Conservation (phyloP, 2,797 vertebrate genomes). For the Acanthurus lineatus region DNA sequence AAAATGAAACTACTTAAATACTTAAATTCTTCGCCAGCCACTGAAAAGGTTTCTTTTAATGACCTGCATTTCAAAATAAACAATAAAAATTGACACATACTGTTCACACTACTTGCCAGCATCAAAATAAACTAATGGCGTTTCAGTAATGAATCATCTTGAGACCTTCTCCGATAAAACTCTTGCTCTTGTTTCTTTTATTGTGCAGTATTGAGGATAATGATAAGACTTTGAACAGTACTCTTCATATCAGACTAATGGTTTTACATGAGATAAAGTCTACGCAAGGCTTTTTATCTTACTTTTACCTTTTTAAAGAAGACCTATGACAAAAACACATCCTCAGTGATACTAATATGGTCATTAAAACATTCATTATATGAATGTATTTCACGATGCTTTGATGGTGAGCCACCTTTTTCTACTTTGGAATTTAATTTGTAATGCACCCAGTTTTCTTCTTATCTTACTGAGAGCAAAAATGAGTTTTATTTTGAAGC, state of each 20-base stretch:
- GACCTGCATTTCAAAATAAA: conserved; percentile 34
- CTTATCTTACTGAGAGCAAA: background rate
- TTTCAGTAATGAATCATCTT: conserved; percentile 36
- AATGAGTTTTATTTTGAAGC: background rate
- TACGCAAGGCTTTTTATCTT: background rate
- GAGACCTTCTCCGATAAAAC: conserved; percentile 28
- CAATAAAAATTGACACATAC: conserved; percentile 11
- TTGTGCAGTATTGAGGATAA: background rate
- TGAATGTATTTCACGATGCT: too few species aligned
- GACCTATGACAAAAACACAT: background rate
- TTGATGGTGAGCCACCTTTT: background rate
- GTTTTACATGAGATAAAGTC: conserved; percentile 2
- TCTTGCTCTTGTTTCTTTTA: conserved; percentile 1
- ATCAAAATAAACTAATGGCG: conserved; percentile 18
- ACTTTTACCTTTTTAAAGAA: background rate
- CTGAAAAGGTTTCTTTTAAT: conserved; percentile 24
- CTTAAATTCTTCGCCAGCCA: conserved; percentile 17
- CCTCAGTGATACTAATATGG: background rate
- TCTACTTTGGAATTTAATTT: conserved; percentile 9
- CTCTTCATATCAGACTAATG: conserved; percentile 14
- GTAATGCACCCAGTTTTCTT: background rate
- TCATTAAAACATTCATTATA: background rate
- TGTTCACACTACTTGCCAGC: conserved; percentile 29
- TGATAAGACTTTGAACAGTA: background rate
- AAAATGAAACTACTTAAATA: conserved; percentile 23